Evolutionary conservation across 2,113 vertebrate genomes (phyloP).

Genomic region (Cyprinus carpio): DNA sequence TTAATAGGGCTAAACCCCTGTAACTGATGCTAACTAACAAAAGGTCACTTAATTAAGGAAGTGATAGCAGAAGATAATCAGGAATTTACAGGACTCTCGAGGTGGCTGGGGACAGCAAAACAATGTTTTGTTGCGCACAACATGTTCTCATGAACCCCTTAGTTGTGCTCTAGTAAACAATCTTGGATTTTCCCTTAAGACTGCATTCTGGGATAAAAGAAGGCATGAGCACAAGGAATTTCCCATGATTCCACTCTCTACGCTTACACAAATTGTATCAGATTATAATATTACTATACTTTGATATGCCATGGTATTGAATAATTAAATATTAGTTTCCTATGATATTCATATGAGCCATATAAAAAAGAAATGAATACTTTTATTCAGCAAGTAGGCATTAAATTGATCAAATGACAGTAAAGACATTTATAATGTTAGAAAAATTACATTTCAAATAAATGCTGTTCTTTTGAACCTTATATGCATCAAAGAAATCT

Average conservation of each 20-base stretch:
- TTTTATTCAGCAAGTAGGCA: not conserved
- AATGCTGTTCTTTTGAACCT: not conserved
- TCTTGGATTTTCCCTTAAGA: constrained; percentile 31
- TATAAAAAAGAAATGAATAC: not conserved
- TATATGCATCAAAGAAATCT: not conserved
- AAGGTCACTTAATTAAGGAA: constrained; percentile 63
- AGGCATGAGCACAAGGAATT: constrained; percentile 18
- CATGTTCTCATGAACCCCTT: constrained; percentile 2
- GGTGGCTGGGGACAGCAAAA: constrained; percentile 39
- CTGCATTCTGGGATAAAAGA: constrained; percentile 42
- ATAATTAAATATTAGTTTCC: not conserved
- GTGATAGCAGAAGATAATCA: constrained; percentile 57
- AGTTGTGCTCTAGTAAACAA: constrained; percentile 37
- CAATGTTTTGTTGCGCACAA: constrained; percentile 29
- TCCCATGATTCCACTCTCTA: constrained; percentile 8
- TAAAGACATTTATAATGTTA: not conserved
- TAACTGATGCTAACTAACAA: constrained; percentile 57
- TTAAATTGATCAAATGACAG: not conserved
- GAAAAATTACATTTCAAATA: not conserved
- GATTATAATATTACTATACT: not conserved
- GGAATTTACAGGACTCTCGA: constrained; percentile 46
- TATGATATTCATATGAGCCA: not conserved
- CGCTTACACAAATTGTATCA: not conserved
- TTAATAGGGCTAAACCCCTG: constrained; percentile 56
- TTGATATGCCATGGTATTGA: not conserved